phyloP scores from a whole-genome alignment of 2,797 vertebrate species.

The Salmo trutta region DNA sequence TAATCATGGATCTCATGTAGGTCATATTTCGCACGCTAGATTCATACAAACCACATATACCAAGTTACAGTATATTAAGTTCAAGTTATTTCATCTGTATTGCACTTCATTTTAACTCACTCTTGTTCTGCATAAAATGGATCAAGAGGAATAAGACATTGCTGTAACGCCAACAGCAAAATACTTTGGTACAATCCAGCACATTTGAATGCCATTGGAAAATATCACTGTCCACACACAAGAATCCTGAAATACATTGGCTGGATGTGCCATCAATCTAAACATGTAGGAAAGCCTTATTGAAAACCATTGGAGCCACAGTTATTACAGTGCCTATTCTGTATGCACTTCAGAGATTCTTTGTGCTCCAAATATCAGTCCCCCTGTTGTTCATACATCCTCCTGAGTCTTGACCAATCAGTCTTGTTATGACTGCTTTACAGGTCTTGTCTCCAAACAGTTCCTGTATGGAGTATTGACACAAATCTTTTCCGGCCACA shows the following conservation, averaged over 20 bases:
- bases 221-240: background rate
- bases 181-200: background rate
- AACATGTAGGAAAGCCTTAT: background rate
- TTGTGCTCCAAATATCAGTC: constrained; percentile 6
- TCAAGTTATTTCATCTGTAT: background rate
- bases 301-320: background rate
- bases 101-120: background rate
- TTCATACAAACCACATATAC: background rate
- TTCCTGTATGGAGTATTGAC: constrained; percentile 27
- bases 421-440: background rate
- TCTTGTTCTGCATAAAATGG: too few relatives aligned
- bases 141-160: too few relatives aligned
- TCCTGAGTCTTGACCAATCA: background rate
- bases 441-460: background rate
- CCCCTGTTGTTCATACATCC: constrained; percentile 2
- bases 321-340: background rate
- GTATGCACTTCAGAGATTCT: background rate
- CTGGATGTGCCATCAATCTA: background rate
- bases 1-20: background rate
- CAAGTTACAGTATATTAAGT: background rate
- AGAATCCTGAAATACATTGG: background rate
- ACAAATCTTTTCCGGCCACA: too few relatives aligned
- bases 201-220: background rate
- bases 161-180: too few relatives aligned
- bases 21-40: background rate